Evolutionary conservation across 2,113 vertebrate genomes (phyloP).

Genomic region (Cavia porcellus): DNA sequence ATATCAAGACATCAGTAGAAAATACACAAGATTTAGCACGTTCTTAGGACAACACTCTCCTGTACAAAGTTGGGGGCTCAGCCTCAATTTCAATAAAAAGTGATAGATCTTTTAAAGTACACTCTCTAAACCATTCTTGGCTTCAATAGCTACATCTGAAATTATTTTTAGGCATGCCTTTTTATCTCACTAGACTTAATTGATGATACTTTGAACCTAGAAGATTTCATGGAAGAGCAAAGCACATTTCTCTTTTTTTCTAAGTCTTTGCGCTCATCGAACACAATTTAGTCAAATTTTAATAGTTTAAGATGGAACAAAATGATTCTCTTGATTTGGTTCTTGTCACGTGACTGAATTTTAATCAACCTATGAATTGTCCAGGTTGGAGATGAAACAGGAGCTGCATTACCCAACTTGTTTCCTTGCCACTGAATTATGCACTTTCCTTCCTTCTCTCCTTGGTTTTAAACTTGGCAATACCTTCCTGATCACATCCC

Average conservation of each 20-base stretch:
- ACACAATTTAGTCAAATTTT: constrained; percentile 29
- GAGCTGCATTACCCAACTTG: neutral
- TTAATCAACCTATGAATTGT: constrained; percentile 7
- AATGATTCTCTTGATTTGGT: constrained; percentile 18
- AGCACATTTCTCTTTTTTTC: neutral
- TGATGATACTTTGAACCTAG: neutral
- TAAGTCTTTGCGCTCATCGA: neutral
- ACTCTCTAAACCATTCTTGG: neutral
- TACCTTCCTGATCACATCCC: neutral
- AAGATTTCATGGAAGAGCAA: neutral
- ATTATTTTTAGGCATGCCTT: neutral
- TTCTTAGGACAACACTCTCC: neutral
- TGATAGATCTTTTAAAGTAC: neutral
- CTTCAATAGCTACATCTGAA: neutral
- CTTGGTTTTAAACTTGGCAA: neutral
- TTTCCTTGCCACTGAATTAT: neutral
- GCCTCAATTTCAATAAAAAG: neutral
- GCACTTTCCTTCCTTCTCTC: neutral
- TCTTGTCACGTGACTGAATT: constrained; percentile 19
- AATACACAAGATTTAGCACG: neutral
- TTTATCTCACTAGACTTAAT: neutral
- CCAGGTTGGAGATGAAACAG: neutral
- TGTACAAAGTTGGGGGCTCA: neutral
- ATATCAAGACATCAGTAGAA: neutral
- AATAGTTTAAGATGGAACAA: neutral